phyloP scores from a whole-genome alignment of 2,888 invertebrate genomes.

The Cantharis lateralis region DNA sequence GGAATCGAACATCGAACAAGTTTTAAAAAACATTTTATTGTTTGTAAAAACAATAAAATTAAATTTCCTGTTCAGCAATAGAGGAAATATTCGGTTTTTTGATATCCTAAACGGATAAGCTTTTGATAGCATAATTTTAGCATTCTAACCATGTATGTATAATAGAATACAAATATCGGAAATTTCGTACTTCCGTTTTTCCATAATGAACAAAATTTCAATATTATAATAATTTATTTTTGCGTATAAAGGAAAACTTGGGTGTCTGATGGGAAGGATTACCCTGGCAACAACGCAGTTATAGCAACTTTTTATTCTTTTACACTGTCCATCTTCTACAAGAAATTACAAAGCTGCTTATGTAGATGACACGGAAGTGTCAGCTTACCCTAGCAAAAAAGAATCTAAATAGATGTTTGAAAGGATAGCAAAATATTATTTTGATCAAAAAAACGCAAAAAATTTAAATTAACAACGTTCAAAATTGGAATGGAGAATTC shows the following conservation, averaged over 20 bases:
- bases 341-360: not conserved
- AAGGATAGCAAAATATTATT: not conserved
- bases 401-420: not conserved
- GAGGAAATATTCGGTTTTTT: not conserved
- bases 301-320: not conserved
- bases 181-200: not conserved
- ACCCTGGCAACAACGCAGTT: not conserved
- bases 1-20: too few species aligned
- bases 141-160: not conserved
- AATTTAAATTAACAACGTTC: not conserved
- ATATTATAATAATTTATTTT: not conserved
- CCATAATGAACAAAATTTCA: not conserved
- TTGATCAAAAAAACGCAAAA: not conserved
- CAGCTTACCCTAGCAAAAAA: not conserved
- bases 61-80: not conserved
- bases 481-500: not conserved
- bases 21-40: too few species aligned
- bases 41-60: not conserved
- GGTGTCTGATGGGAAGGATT: not conserved
- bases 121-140: not conserved
- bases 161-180: not conserved
- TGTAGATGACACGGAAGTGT: not conserved
- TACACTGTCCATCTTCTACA: not conserved
- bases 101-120: not conserved
- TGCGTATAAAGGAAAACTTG: not conserved